Conservation (phyloP, 2,888 invertebrate genomes). For the Scaptomyza cyrtandrae region DNA sequence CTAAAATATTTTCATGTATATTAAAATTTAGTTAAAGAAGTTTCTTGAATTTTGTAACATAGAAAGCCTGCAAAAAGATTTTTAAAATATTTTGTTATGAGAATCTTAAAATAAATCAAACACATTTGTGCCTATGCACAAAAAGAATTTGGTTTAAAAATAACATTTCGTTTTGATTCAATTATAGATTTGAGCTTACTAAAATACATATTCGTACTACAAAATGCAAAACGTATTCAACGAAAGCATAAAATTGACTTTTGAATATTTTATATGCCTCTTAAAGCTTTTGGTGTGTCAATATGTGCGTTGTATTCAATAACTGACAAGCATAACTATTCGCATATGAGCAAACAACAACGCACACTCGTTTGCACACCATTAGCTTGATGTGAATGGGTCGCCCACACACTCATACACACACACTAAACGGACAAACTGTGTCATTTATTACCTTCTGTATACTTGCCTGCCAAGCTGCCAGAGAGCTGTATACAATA, state of each 20-base stretch:
- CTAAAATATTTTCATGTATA: too few relatives aligned
- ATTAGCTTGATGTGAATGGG: conserved; percentile 32
- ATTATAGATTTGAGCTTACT: too few relatives aligned
- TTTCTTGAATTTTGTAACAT: too few relatives aligned
- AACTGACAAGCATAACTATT: conserved; percentile 17
- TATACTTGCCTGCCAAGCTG: conserved; percentile 75
- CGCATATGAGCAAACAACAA: conserved; percentile 17
- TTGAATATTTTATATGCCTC: neutral
- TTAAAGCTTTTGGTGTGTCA: conserved; percentile 1
- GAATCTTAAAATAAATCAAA: too few relatives aligned
- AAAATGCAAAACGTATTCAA: neutral
- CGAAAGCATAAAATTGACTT: neutral
- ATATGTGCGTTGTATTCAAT: conserved; percentile 22
- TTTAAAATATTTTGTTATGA: too few relatives aligned
- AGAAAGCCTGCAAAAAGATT: too few relatives aligned
- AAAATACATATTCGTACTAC: neutral
- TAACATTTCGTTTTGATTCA: too few relatives aligned
- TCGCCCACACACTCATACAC: conserved; percentile 4
- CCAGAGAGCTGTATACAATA: conserved; percentile 72
- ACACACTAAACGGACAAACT: conserved; percentile 46
- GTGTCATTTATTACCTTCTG: conserved; percentile 74
- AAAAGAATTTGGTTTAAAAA: too few relatives aligned
- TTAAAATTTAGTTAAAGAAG: too few relatives aligned
- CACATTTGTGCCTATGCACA: too few relatives aligned
- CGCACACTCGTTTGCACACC: conserved; percentile 48